Evolutionary conservation across 1,140 invertebrate genomes (phyloP), one percentile per base, ranked within the genome.

Genomic region (Nasonia longicornis): DNA sequence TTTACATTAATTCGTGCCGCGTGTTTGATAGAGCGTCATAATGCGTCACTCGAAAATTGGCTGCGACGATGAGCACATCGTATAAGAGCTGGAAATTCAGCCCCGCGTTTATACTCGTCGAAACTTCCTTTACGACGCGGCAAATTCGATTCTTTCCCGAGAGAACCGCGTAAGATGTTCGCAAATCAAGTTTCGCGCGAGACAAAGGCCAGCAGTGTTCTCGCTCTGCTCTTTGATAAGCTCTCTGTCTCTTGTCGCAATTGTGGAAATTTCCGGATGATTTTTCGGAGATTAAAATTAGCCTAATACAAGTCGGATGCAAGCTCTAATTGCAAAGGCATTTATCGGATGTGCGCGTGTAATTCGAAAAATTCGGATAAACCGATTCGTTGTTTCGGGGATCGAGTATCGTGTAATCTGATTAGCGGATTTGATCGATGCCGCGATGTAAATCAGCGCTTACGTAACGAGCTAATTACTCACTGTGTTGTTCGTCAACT

Each of bases 241-340:
- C 63, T 64, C 22, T 26, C 20, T 10, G 63, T 3, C 52, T 14
- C 20, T 3, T 14, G 7, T n/a, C 20, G 6, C 2, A 16, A n/a
- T 26, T 66, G 63, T 8, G 63, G 11, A 16, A 10, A 26, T 35
- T 2, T 35, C 22, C 22, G 35, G 14, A 70, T 2, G 12, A 3
- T 70, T 70, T 70, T 38, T 20, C 29, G 69, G 29, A 35, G 12
- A 70, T 70, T 70, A 29, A 70, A 38, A 70, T 70, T 35, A 70
- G 31, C 2, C 31, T 11, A 14, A 31, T 10, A 66, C 63, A 26
- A 42, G 8, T 42, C 6, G 38, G 1, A 42, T 42, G 38, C 38
- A 10, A 7, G 6, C 10, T 42, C 38, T 42, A 42, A 42, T 42
- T 42, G 38, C 20, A n/a, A 26, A 26, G n/a, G n/a, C n/a, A 64